Evolutionary conservation across 2,113 vertebrate genomes (phyloP), one percentile per base, ranked within the genome.

Genomic region (Gopherus evgoodei): DNA sequence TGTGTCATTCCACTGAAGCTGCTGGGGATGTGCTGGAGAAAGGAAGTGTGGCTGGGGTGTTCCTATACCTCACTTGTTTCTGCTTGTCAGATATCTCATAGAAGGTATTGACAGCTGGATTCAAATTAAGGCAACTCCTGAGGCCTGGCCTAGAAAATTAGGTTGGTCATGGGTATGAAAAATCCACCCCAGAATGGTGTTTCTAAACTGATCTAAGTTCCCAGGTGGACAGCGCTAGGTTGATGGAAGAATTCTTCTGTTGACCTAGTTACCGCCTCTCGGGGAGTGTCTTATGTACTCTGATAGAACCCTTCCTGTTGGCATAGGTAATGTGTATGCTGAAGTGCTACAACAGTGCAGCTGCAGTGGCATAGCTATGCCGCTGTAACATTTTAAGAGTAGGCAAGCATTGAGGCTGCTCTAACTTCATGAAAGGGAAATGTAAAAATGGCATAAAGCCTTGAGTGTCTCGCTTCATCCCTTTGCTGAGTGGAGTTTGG

Each of bases 11-110:
- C 86, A 90, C 83, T 84, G 62, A 62, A 91, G 59, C 92, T 87
- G 93, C 75, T 29, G 82, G 88, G 76, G 85, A 84, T 94, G 83
- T 56, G 90, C 94, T 88, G 88, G 75, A 80, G 92, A 90, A 88
- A 96, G 94, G 94, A 97, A 96, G 96, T 93, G 94, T 96, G 95
- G 95, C 93, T 95, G 97, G 88, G 84, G 88, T 95, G 93, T 88
- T 82, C 65, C 97, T 94, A 14, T 25, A 22, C 52, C 81, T 82
- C 90, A 52, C 92, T 93, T 91, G 93, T 89, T 92, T 89, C 88
- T 88, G 91, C 89, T 84, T 94, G 83, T 65, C 24, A 81, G 90
- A 86, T 76, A 81, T 89, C 84, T 91, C 83, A 9, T 53, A 27
- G 83, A 83, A 49, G 80, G 83, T 22, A 80, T 50, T 69, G 91